Conservation (phyloP, 1,140 invertebrate species). For the Aplysia californica region DNA sequence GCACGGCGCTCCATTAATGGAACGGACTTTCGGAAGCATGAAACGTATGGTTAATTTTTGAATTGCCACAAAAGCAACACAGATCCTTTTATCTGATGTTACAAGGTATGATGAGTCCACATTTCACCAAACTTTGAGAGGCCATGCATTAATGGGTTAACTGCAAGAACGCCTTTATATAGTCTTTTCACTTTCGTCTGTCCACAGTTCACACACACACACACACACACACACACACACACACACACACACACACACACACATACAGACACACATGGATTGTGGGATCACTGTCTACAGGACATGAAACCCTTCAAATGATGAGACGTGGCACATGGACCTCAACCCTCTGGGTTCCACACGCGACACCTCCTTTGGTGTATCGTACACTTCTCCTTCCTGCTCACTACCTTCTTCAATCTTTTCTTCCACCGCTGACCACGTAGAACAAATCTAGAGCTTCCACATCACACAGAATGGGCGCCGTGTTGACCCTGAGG, state of each 20-base stretch:
- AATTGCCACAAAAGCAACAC: too few species aligned
- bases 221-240: not conserved
- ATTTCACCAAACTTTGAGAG: not conserved
- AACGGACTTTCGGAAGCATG: too few species aligned
- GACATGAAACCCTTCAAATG: not conserved
- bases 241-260: not conserved
- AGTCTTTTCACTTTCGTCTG: not conserved
- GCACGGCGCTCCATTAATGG: too few species aligned
- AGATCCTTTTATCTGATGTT: not conserved
- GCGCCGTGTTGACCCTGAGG: too few species aligned
- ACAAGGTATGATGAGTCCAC: too few species aligned
- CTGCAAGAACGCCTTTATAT: not conserved
- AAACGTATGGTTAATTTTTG: too few species aligned
- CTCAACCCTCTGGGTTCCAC: not conserved
- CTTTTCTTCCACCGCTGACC: not conserved
- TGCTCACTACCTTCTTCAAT: not conserved
- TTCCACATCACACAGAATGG: not conserved
- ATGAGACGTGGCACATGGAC: not conserved
- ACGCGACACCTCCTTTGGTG: not conserved
- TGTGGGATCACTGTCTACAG: not conserved
- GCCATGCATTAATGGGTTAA: not conserved
- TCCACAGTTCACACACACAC: not conserved
- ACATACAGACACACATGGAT: not conserved
- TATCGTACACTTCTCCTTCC: not conserved
- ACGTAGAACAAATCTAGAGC: not conserved